These are phyloP conservation scores for Tholera decimalis DNA, from an alignment of 2,888 invertebrate species.

Conservation along the genomic window DNA sequence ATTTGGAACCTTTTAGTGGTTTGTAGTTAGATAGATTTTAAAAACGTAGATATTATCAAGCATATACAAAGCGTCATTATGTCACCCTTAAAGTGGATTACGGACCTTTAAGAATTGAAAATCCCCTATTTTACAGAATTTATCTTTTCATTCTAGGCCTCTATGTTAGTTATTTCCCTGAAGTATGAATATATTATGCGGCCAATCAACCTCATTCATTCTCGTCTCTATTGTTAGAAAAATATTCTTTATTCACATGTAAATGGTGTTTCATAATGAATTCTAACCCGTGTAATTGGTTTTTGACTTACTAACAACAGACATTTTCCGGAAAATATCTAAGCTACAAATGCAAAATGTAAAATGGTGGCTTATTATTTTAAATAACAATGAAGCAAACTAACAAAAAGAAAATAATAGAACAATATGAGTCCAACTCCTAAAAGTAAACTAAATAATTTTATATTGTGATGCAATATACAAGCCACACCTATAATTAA, in stretches of 20 bases:
- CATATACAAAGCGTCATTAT: too few relatives aligned
- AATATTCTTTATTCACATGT: slow-evolving; percentile 38
- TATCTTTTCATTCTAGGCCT: neutral
- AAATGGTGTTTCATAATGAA: slow-evolving; percentile 16
- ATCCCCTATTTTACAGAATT: neutral
- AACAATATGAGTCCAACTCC: neutral
- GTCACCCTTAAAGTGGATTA: too few relatives aligned
- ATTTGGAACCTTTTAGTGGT: too few relatives aligned
- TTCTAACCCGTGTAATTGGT: slow-evolving; percentile 14
- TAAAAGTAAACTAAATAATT: neutral
- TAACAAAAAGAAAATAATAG: too few relatives aligned
- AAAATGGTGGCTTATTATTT: neutral
- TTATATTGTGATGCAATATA: neutral
- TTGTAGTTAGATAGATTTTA: too few relatives aligned
- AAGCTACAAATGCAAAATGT: neutral
- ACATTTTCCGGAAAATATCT: slow-evolving; percentile 10
- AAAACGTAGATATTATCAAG: too few relatives aligned
- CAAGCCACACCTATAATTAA: too few relatives aligned
- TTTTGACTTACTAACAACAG: neutral
- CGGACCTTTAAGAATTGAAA: too few relatives aligned
- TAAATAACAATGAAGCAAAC: neutral
- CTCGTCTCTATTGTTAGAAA: slow-evolving; percentile 17
- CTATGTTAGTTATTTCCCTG: slow-evolving; percentile 10
- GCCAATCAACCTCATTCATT: slow-evolving; percentile 22
- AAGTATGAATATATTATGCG: slow-evolving; percentile 11